Conservation (phyloP, 2,797 vertebrate genomes). For the Florisuga fusca region DNA sequence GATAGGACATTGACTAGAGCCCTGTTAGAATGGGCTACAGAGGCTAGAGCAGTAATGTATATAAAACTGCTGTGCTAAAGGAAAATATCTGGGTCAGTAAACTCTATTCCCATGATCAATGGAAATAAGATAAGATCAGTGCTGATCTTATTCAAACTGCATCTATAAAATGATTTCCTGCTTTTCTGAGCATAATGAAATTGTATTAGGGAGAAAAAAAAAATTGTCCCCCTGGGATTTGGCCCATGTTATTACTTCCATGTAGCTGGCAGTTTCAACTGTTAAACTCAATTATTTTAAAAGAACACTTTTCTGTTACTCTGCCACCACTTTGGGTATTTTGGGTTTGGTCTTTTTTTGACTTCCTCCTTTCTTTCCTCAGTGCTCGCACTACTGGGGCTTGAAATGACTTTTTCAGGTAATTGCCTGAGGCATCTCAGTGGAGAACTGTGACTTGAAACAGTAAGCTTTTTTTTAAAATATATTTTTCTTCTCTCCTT, state of each 20-base stretch:
- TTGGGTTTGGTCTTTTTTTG: background rate
- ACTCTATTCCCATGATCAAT: background rate
- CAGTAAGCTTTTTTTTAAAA: background rate
- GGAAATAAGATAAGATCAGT: background rate
- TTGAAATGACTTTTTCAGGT: background rate
- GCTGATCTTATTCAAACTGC: background rate
- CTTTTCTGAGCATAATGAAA: slow-evolving; percentile 8
- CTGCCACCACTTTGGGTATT: background rate
- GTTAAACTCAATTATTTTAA: background rate
- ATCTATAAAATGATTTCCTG: background rate
- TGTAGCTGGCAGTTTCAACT: background rate
- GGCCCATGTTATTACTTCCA: background rate
- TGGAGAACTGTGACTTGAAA: background rate
- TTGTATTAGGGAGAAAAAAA: background rate
- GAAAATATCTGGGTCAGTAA: background rate
- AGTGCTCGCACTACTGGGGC: background rate
- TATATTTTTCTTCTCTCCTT: background rate
- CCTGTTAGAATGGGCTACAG: background rate
- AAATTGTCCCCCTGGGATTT: background rate
- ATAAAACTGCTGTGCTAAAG: background rate
- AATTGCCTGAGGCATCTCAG: background rate
- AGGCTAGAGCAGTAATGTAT: background rate
- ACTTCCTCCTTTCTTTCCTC: background rate
- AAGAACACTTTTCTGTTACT: background rate
- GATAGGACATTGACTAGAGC: background rate